Evolutionary conservation across 53 echinoderm and acorn worm species (phyloP).

Genomic region (Echinometra lucunter): DNA sequence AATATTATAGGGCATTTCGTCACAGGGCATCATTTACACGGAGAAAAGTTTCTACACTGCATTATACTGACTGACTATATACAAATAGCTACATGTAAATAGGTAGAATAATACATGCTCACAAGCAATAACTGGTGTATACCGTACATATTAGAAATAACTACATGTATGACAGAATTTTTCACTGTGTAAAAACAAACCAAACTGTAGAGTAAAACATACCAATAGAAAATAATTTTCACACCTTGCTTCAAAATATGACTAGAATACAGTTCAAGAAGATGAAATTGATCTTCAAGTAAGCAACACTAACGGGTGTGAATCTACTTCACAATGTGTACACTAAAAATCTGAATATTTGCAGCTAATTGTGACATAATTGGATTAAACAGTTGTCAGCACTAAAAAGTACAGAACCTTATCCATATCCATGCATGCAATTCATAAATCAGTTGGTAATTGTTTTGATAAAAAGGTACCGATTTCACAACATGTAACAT

Average conservation of each 20-base stretch:
- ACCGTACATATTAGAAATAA: neutral
- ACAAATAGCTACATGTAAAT: neutral
- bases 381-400: neutral
- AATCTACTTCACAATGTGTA: too few relatives aligned
- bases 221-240: neutral
- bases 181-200: neutral
- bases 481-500: neutral
- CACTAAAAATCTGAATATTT: neutral
- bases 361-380: neutral
- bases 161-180: neutral
- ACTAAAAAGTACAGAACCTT: neutral
- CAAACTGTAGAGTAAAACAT: too few relatives aligned
- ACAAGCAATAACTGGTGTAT: neutral
- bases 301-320: too few relatives aligned
- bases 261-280: too few relatives aligned
- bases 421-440: neutral
- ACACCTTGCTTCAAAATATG: neutral
- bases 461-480: neutral
- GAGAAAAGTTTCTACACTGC: neutral
- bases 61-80: neutral
- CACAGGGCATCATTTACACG: neutral
- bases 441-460: neutral
- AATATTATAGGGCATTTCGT: neutral
- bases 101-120: neutral
- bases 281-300: too few relatives aligned